Evolutionary conservation across 2,888 invertebrate species (phyloP).

Genomic region (Elysia crispata): DNA sequence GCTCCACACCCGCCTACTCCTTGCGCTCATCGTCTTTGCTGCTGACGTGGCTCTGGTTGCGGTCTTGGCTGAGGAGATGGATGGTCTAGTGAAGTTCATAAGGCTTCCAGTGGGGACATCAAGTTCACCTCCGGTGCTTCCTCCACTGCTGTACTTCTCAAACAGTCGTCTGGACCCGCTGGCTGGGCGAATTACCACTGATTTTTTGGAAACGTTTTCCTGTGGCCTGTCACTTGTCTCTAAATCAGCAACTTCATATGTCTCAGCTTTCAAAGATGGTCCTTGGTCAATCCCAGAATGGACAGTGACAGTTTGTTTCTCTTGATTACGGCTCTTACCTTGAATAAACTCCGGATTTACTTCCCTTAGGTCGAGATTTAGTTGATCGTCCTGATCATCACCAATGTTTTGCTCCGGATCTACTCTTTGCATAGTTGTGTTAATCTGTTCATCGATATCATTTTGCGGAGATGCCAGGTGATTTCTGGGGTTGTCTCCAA

Average conservation of each 20-base stretch:
- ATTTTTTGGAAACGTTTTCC: conserved; percentile 21
- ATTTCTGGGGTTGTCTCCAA: conserved; percentile 10
- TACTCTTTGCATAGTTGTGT: background rate
- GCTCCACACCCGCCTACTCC: conserved; percentile 50
- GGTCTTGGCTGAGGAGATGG: background rate
- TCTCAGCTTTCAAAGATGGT: too few species aligned
- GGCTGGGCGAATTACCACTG: conserved; percentile 31
- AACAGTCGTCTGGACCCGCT: conserved; percentile 51
- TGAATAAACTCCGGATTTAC: background rate
- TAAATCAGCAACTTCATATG: background rate
- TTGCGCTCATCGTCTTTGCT: background rate
- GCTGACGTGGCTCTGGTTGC: conserved; percentile 9
- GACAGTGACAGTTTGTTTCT: too few species aligned
- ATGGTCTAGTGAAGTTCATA: background rate
- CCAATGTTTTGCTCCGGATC: background rate
- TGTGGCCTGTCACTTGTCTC: background rate
- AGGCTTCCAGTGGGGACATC: conserved; percentile 24
- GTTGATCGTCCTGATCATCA: background rate
- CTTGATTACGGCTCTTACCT: background rate
- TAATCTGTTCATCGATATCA: too few species aligned
- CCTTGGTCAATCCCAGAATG: background rate
- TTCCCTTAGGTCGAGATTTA: background rate
- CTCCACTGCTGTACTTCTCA: conserved; percentile 52
- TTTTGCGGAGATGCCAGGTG: too few species aligned
- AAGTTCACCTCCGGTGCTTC: conserved; percentile 44